Base-by-base conservation (phyloP, 2,113 vertebrate genomes). In the Calidris pygmaea region DNA sequence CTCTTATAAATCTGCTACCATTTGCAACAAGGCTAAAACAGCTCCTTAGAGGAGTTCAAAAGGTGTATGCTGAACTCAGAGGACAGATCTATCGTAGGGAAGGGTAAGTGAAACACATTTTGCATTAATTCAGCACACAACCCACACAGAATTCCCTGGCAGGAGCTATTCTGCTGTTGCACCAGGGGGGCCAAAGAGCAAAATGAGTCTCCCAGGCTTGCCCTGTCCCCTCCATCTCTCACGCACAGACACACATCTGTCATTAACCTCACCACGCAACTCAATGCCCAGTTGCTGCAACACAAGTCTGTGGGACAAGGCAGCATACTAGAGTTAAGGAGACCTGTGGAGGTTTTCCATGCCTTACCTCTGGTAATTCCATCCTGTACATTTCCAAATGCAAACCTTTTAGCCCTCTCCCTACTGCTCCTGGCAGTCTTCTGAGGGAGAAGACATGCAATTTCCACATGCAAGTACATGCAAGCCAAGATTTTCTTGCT, bases 321-420 rank as follows among this genome's bases (percentile, higher is more conserved):
- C 71, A 85, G 58, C 78, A 83, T 75, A 73, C 18, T 2, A 1
- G 34, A 82, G 16, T 34, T 76, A 66, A 43, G 70, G 48, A 70
- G 26, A 47, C 3, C 9, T 0, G 0, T 12, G 66, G 41, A 43
- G 30, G 1, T 5, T 16, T 50, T 17, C 90, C 58, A 0, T 12
- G 18, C 50, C 56, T 83, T 41, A 48, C 30, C 14, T 52, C 67
- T 76, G 58, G 21, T 50, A 77, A n/a, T 45, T 58, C 79, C 58
- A 68, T 3, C n/a, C 53, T 47, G 52, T 34, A 27, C 39, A 22
- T 66, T 79, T 92, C 82, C 53, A 88, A 70, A 76, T 0, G 0
- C 58, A 85, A 95, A 76, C 27, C 53, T 70, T 83, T 77, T 32
- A 86, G 73, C 45, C 23, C 18, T 86, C 67, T 86, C 56, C 68